A percentile compares a stretch with the other conserved stretches of the same genome.
These are phyloP conservation scores for Ptychochromis oligacanthus DNA, from an alignment of 2,113 vertebrate genomes.

Conservation along the genomic window DNA sequence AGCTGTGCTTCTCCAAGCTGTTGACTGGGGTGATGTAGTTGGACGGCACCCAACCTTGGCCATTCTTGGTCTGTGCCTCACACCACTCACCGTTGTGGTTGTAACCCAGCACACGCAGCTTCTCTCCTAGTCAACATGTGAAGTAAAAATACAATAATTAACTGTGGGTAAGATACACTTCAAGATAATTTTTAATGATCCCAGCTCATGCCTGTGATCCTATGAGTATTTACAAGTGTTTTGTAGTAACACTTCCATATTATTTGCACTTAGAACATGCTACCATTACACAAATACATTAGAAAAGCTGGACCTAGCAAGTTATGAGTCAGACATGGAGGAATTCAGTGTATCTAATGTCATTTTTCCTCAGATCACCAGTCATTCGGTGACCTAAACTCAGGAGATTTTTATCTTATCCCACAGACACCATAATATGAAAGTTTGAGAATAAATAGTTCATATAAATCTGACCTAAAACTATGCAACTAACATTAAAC, in stretches of 20 bases:
- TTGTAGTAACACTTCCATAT: background rate
- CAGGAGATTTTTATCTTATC: background rate
- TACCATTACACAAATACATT: background rate
- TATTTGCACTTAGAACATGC: background rate
- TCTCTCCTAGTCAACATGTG: conserved; percentile 84
- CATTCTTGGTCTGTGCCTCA: conserved; percentile 97
- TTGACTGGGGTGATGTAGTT: conserved; percentile 99
- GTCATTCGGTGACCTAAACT: background rate
- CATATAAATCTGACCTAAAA: no score
- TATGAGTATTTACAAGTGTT: background rate
- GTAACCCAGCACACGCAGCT: conserved; percentile 95
- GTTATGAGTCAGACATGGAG: conserved; percentile 25
- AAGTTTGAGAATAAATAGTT: background rate
- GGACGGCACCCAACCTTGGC: conserved; percentile 98
- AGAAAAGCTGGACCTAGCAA: background rate
- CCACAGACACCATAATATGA: background rate
- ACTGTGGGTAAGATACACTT: background rate
- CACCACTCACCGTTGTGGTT: conserved; percentile 99
- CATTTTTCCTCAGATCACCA: background rate
- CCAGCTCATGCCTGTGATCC: background rate
- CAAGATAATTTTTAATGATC: no score
- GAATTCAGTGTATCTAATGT: conserved; percentile 20
- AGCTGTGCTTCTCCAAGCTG: conserved; percentile 98
- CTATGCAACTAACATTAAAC: no score
- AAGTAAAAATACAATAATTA: background rate